A percentile compares a stretch with the other conserved stretches of the same genome.
These are phyloP conservation scores for Cephus sareptanus DNA, from an alignment of 2,888 invertebrate species.

Conservation along the genomic window DNA sequence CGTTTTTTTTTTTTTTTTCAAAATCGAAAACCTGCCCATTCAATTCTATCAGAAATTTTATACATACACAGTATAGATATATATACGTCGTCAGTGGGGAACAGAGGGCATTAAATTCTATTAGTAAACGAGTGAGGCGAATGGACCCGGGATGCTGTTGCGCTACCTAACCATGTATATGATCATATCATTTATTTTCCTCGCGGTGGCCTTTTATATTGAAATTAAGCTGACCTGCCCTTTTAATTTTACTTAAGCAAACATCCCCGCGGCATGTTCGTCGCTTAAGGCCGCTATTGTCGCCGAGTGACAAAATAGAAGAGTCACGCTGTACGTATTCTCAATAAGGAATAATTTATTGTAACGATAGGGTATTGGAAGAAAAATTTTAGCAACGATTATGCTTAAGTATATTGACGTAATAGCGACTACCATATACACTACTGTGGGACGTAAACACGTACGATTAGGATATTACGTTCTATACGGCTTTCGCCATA, in stretches of 20 bases:
- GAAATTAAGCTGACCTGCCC: background rate
- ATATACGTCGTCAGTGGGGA: background rate
- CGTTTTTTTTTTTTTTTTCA: background rate
- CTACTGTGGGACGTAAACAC: background rate
- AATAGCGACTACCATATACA: background rate
- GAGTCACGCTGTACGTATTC: background rate
- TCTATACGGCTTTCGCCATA: background rate
- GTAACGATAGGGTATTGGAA: background rate
- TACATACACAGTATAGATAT: background rate
- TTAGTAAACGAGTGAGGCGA: conserved; percentile 1
- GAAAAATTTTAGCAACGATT: background rate
- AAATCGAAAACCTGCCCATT: background rate
- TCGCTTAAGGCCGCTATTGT: background rate
- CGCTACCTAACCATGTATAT: background rate
- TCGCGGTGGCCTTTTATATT: conserved; percentile 1
- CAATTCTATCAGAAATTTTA: background rate
- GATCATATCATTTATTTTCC: background rate
- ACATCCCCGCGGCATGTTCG: background rate
- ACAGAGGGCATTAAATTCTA: conserved; percentile 8
- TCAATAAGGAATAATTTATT: background rate
- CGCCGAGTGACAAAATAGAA: background rate
- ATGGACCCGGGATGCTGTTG: background rate
- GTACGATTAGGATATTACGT: background rate
- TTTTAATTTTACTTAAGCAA: background rate
- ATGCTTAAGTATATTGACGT: background rate